Percentiles rank a stretch among this genome's conserved stretches.
These are phyloP conservation scores for Trematomus loennbergii DNA, from an alignment of 2,113 vertebrate genomes.

Conservation along the genomic window DNA sequence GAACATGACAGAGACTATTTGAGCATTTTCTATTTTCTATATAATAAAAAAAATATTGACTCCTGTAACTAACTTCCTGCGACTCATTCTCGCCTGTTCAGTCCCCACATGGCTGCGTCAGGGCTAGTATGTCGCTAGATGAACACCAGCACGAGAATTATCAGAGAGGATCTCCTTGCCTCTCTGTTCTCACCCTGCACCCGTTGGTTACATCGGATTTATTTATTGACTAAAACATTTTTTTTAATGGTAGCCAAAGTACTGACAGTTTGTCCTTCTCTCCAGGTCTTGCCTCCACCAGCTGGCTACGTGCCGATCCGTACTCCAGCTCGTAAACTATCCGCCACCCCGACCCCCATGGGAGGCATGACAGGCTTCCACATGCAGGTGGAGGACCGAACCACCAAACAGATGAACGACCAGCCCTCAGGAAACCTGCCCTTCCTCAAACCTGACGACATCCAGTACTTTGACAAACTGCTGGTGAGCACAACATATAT, in stretches of 20 bases:
- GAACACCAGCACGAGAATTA: too few species aligned
- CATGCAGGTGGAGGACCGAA: slow-evolving; percentile 96
- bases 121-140: too few species aligned
- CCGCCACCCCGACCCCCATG: slow-evolving; percentile 96
- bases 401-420: slow-evolving; percentile 96
- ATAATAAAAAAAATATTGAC: too few species aligned
- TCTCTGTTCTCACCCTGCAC: too few species aligned
- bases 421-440: slow-evolving; percentile 98
- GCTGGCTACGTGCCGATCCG: slow-evolving; percentile 98
- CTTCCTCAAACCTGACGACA: slow-evolving; percentile 98
- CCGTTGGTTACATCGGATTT: too few species aligned
- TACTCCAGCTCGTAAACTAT: slow-evolving; percentile 96
- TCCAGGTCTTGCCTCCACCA: slow-evolving; percentile 94
- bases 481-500: slow-evolving; percentile 84
- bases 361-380: slow-evolving; percentile 99
- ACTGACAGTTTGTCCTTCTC: not conserved
- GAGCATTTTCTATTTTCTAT: too few species aligned
- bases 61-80: too few species aligned
- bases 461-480: slow-evolving; percentile 98
- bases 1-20: too few species aligned
- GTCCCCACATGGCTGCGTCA: too few species aligned
- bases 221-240: too few species aligned
- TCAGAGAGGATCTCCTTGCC: too few species aligned
- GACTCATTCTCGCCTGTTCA: too few species aligned
- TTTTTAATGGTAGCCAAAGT: not conserved